phyloP scores from a whole-genome alignment of 2,797 vertebrate species.

The Hozukius guyotensis region DNA sequence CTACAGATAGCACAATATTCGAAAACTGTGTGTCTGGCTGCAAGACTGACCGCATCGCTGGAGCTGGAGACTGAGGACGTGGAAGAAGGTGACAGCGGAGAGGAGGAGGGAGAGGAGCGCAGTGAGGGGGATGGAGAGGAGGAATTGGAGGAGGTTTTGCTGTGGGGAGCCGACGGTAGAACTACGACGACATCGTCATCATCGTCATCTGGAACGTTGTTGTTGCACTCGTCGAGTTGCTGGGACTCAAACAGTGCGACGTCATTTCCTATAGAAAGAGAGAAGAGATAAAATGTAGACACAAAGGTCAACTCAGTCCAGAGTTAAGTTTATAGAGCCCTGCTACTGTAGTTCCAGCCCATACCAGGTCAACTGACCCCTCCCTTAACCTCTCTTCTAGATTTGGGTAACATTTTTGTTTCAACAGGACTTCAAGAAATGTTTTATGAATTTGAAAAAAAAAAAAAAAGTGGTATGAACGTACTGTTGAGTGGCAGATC shows the following conservation, averaged over 20 bases:
- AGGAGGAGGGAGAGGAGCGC: conserved; percentile 91
- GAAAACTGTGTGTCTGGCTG: neutral
- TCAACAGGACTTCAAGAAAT: neutral
- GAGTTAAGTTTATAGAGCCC: neutral
- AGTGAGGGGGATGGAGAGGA: conserved; percentile 93
- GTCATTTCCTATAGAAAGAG: conserved; percentile 85
- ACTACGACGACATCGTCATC: conserved; percentile 75
- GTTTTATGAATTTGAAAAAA: neutral
- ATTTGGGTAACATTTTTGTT: neutral
- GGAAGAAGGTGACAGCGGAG: conserved; percentile 89
- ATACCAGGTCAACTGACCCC: neutral
- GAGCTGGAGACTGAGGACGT: conserved; percentile 92
- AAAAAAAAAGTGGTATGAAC: conserved; percentile 22
- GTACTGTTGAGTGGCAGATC: conserved; percentile 90
- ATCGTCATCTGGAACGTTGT: conserved; percentile 88
- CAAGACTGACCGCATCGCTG: conserved; percentile 92
- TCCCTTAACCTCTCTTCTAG: neutral
- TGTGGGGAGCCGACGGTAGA: conserved; percentile 83
- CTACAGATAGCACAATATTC: neutral
- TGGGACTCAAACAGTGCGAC: conserved; percentile 91
- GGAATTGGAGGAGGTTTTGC: conserved; percentile 95
- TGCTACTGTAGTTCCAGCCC: neutral
- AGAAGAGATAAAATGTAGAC: neutral
- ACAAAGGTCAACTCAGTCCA: neutral
- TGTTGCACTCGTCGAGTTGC: conserved; percentile 96